Evolutionary conservation across 2,113 vertebrate species (phyloP), one percentile per base, ranked within the genome.

Genomic region (Gnathonemus longibarbis): DNA sequence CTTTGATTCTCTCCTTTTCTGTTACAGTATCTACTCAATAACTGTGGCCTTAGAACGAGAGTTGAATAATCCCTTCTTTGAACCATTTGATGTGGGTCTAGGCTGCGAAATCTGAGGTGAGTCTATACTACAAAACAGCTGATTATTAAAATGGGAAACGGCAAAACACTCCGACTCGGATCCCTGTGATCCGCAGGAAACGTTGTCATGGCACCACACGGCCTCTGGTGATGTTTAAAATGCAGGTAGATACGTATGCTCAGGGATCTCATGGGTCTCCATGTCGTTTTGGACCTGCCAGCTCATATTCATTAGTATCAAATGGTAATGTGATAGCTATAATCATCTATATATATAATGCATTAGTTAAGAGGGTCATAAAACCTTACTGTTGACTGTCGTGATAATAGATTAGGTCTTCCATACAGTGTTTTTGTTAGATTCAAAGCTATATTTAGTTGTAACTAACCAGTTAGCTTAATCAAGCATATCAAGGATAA

Each of bases 21-120:
- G 74, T 80, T 80, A 80, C 35, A 80, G 35, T 80, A 80, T 6
- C 11, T 42, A 42, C 74, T 80, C 74, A 42, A 80, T 80, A 80
- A 80, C 35, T 80, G 15, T 17, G 74, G 35, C 74, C 74, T 80
- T 80, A 80, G 74, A 80, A 80, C 15, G 74, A 80, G 35, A 80
- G 35, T 42, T 15, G 13, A 17, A 80, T 80, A 80, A 80, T 42
- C 74, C 74, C 15, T 19, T 42, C 74, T 80, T 80, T 80, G 70
- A 77, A 39, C 70, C 70, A 77, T 77, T 77, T 77, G 74, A 80
- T 80, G 74, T 80, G 74, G 74, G 74, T 80, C 74, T 80, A 19
- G 42, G 74, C 31, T 4, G 17, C 35, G 27, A 70, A 70, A 80
- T 80, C 17, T 19, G 74, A 80, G 31, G 74, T 80, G 74, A 39